Evolutionary conservation across 2,888 invertebrate genomes (phyloP).

Genomic region (Xanthia icteritia): DNA sequence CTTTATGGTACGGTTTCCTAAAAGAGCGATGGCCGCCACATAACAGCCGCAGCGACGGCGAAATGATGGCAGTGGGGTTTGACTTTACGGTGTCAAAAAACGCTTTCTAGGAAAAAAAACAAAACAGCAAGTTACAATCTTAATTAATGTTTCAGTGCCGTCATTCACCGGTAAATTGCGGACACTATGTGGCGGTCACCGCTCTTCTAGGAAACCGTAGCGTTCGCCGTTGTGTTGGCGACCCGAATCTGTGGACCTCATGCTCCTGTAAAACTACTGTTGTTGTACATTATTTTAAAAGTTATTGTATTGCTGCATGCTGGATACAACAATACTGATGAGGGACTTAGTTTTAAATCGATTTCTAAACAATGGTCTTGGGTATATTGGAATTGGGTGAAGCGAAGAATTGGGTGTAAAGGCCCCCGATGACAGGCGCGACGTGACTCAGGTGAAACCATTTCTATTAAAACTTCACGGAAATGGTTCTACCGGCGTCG

Average conservation of each 20-base stretch:
- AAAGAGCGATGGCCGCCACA: background rate
- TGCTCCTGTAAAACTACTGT: background rate
- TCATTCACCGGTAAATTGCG: background rate
- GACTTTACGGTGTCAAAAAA: background rate
- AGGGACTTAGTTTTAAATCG: background rate
- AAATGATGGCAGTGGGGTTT: background rate
- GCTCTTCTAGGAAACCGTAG: background rate
- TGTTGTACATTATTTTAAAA: background rate
- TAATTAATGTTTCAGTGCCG: background rate
- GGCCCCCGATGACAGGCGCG: no score
- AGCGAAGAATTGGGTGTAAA: background rate
- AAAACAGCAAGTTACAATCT: no score
- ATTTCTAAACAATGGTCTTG: background rate
- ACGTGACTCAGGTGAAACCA: no score
- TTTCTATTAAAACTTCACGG: no score
- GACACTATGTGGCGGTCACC: background rate
- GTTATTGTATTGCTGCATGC: background rate
- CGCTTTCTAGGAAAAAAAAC: background rate
- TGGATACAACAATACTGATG: background rate
- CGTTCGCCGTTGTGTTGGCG: background rate
- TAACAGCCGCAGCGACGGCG: background rate
- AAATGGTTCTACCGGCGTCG: no score
- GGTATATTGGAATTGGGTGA: background rate
- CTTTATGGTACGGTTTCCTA: background rate
- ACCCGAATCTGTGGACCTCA: background rate